Base-by-base conservation (phyloP, 2,113 vertebrate species). In the Cyanoliseus patagonus region DNA sequence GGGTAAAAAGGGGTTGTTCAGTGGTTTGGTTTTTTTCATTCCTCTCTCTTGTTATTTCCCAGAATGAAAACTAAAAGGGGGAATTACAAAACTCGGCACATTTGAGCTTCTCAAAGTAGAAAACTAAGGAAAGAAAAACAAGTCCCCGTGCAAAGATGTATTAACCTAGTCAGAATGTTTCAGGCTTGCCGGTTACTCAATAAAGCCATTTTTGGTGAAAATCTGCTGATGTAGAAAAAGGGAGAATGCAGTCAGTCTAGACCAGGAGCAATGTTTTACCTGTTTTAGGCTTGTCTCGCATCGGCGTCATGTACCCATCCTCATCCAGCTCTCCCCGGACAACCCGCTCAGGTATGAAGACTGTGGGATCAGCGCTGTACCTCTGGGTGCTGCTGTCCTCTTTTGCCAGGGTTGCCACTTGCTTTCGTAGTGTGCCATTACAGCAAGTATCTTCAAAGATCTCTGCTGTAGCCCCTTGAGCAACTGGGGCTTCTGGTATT, bases 311-410 rank as follows among this genome's bases (percentile, higher is more conserved):
- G 97, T 99, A 99, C 20, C 99, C 99, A 1, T 99, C 99, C 96
- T 99, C 99, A 37, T 99, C 99, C 44, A 98, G 97, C 80, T 99
- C 98, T 42, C 98, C 98, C 52, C 98, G 97, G 61, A 98, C 86
- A 2, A 89, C 97, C 37, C 98, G 98, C 70, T 99, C 99, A 0
- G 98, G 98, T 17, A 99, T 97, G 94, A 99, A 99, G 83, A 98
- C 98, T 0, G 99, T 99, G 83, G 99, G 99, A 91, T 99, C 99
- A 0, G 99, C 99, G 10, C 99, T 99, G 98, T 99, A 99, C 57
- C 99, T 98, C 97, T 99, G 99, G 25, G 98, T 98, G 81, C 98
- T 98, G 86, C 98, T 99, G 86, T 99, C 99, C 73, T 99, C 99
- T 39, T 57, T 97, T 70, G 59, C 94, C n/a, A 97, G 98, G 79